Evolutionary conservation across 2,113 vertebrate species (phyloP).

Genomic region (Proterorhinus semilunaris): DNA sequence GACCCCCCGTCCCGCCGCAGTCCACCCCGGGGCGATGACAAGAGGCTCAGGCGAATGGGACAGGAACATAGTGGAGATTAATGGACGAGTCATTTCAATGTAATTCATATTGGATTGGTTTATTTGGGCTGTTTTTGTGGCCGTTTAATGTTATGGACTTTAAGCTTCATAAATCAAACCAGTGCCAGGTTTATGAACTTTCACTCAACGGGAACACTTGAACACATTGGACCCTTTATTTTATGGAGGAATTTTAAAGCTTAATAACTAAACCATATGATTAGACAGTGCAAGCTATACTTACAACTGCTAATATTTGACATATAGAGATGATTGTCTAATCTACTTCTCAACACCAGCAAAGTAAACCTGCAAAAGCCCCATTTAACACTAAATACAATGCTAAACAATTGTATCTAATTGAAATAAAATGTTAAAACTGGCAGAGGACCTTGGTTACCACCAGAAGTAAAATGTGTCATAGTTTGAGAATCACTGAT

Average conservation of each 20-base stretch:
- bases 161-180: neutral
- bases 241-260: neutral
- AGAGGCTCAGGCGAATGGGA: slow-evolving; percentile 38
- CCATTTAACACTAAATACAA: neutral
- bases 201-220: neutral
- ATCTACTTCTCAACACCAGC: no score
- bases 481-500: no score
- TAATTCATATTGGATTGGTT: slow-evolving; percentile 39
- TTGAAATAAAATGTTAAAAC: no score
- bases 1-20: slow-evolving; percentile 50
- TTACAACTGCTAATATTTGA: no score
- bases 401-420: no score
- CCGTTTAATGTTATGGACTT: slow-evolving; percentile 7
- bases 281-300: no score
- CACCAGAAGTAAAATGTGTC: no score
- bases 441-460: no score
- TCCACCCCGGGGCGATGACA: slow-evolving; percentile 55
- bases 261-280: neutral
- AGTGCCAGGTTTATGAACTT: neutral
- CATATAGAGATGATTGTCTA: no score
- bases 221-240: neutral
- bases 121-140: slow-evolving; percentile 47
- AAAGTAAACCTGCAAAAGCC: no score
- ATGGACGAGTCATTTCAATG: slow-evolving; percentile 37
- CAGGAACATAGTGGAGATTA: slow-evolving; percentile 41